These are phyloP conservation scores for Tenthredo notha DNA, from an alignment of 2,888 invertebrate species.

Conservation along the genomic window DNA sequence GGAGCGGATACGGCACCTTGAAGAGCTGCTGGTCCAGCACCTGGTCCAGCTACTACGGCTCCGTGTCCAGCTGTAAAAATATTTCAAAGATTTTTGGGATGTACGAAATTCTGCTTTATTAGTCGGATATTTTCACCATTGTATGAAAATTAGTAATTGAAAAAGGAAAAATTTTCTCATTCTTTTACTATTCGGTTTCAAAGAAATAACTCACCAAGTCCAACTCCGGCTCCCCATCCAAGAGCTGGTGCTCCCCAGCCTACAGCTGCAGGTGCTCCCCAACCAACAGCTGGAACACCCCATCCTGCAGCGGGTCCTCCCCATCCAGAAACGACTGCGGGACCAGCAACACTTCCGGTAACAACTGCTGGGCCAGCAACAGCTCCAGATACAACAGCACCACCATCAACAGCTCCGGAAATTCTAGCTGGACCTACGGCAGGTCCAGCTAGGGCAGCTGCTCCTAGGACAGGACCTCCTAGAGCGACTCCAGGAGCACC, in stretches of 20 bases:
- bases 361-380: conserved; percentile 69
- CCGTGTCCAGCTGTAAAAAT: conserved; percentile 65
- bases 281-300: conserved; percentile 38
- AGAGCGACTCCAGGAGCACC: conserved; percentile 67
- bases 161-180: not conserved
- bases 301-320: conserved; percentile 50
- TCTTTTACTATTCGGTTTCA: not conserved
- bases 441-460: conserved; percentile 71
- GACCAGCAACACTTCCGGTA: conserved; percentile 60
- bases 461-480: conserved; percentile 72
- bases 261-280: conserved; percentile 55
- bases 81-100: not conserved
- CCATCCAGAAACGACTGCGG: conserved; percentile 63
- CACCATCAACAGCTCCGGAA: conserved; percentile 75
- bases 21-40: conserved; percentile 70
- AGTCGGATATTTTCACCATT: not conserved
- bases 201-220: not conserved
- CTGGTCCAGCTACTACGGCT: conserved; percentile 72
- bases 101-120: not conserved
- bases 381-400: conserved; percentile 73
- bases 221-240: conserved; percentile 35
- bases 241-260: conserved; percentile 56
- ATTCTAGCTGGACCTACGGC: conserved; percentile 71
- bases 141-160: not conserved
- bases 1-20: conserved; percentile 73